Evolutionary conservation across 2,888 invertebrate genomes (phyloP), one percentile per base, ranked within the genome.

Genomic region (Phalangium opilio): DNA sequence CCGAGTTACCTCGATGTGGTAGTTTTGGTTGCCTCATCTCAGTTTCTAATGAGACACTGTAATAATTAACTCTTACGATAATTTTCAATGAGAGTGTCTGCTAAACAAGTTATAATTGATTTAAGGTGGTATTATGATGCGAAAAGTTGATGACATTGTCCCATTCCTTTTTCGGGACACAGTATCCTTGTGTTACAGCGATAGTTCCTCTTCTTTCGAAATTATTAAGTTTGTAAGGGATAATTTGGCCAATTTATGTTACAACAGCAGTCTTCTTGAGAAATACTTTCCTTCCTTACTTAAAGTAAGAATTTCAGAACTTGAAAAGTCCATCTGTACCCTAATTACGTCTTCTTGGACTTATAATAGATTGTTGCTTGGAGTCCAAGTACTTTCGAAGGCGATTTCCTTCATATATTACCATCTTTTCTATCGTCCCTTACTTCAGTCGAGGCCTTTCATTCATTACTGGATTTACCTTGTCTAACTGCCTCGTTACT

Each of bases 221-320:
- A 52, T 52, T 38, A 27, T 52, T n/a, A 41, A 45, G 11, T 36
- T 52, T 21, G 50, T 50, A 44, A 44, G 43, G 32, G 45, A 48
- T 33, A 52, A 52, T 39, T 36, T 47, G 17, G 39, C 52, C n/a
- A 47, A 52, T 18, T 27, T 52, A n/a, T 52, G 52, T 41, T 52
- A 52, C n/a, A 49, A 50, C 20, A 52, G 50, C 36, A 52, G 52
- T 17, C 45, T 52, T 33, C 42, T 52, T 15, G 52, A 52, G 41
- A 52, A 50, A 19, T 50, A 52, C 33, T 52, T 52, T 50, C 52
- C 52, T 18, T 50, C 50, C 10, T 50, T 52, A 44, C 43, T 52
- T 17, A 52, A 52, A 40, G 52, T 52, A 45, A 45, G 47, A 33
- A 14, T 2, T 39, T n/a, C n/a, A n/a, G n/a, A n/a, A n/a, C 15